A percentile compares a stretch with the other conserved stretches of the same genome.
Conservation (phyloP, 2,888 invertebrate genomes). For the Ophraella communa region DNA sequence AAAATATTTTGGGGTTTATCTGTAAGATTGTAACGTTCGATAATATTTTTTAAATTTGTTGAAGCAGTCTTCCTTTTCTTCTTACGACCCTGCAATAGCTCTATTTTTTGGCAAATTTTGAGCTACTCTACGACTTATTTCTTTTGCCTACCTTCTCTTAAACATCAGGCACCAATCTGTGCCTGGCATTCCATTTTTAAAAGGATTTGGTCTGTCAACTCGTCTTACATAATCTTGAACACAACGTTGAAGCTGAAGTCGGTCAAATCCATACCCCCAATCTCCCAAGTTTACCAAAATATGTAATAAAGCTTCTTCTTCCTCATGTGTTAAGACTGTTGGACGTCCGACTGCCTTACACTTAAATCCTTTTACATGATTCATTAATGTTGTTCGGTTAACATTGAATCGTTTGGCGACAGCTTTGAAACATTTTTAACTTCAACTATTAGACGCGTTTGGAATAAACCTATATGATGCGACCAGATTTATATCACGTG, state of each 20-base stretch:
- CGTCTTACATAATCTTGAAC: no score
- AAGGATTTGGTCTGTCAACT: slow-evolving; percentile 29
- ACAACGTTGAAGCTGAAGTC: slow-evolving; percentile 25
- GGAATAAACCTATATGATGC: no score
- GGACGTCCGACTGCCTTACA: slow-evolving; percentile 30
- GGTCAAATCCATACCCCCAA: slow-evolving; percentile 33
- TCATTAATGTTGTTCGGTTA: slow-evolving; percentile 24
- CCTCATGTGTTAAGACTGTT: neutral
- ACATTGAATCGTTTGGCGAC: slow-evolving; percentile 18
- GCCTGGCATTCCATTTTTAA: slow-evolving; percentile 33
- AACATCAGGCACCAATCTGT: slow-evolving; percentile 32
- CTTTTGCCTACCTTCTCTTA: slow-evolving; percentile 30
- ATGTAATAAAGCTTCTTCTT: slow-evolving; percentile 29
- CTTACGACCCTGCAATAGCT: slow-evolving; percentile 19
- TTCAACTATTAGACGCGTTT: no score
- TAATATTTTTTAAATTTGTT: slow-evolving; percentile 24
- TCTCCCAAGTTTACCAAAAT: slow-evolving; percentile 30
- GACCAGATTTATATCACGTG: no score
- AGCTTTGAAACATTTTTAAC: no score
- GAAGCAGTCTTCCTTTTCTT: slow-evolving; percentile 28
- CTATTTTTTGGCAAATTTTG: slow-evolving; percentile 25
- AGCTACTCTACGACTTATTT: slow-evolving; percentile 10
- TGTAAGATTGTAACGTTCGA: slow-evolving; percentile 9
- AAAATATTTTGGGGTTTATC: slow-evolving; percentile 37
- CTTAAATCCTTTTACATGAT: slow-evolving; percentile 21